These are phyloP conservation scores for Pemphigus obesinymphae DNA, from an alignment of 1,140 invertebrate genomes.

Conservation along the genomic window DNA sequence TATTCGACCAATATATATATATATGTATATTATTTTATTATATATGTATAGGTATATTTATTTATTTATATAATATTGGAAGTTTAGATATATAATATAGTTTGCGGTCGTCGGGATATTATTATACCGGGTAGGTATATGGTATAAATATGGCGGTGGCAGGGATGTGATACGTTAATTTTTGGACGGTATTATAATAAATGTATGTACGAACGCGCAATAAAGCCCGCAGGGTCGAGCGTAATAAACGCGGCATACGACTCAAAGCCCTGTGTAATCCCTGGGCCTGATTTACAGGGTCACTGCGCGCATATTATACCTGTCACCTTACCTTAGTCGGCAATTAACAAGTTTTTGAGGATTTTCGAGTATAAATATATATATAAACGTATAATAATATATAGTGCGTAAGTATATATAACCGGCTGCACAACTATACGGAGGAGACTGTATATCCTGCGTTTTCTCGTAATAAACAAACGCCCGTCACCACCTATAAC, in stretches of 20 bases:
- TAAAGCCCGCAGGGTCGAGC: not conserved
- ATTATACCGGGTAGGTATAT: not conserved
- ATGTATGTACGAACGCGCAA: not conserved
- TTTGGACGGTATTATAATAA: slow-evolving; percentile 25
- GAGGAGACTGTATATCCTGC: too few relatives aligned
- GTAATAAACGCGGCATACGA: slow-evolving; percentile 2
- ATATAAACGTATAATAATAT: not conserved
- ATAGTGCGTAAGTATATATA: not conserved
- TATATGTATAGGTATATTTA: too few relatives aligned
- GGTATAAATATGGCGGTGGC: not conserved
- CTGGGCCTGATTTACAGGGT: slow-evolving; percentile 27
- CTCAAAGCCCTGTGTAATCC: slow-evolving; percentile 19
- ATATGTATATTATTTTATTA: too few relatives aligned
- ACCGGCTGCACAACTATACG: too few relatives aligned
- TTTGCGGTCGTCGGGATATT: not conserved
- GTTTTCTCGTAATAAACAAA: too few relatives aligned
- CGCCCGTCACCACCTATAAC: too few relatives aligned
- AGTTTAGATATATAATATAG: not conserved
- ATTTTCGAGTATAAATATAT: not conserved
- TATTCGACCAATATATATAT: too few relatives aligned
- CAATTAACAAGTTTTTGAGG: slow-evolving; percentile 39
- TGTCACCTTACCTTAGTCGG: not conserved
- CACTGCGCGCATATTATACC: not conserved
- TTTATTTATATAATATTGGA: not conserved
- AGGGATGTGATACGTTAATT: not conserved